Conservation (phyloP, 2,113 vertebrate genomes). For the Melanerpes formicivorus region DNA sequence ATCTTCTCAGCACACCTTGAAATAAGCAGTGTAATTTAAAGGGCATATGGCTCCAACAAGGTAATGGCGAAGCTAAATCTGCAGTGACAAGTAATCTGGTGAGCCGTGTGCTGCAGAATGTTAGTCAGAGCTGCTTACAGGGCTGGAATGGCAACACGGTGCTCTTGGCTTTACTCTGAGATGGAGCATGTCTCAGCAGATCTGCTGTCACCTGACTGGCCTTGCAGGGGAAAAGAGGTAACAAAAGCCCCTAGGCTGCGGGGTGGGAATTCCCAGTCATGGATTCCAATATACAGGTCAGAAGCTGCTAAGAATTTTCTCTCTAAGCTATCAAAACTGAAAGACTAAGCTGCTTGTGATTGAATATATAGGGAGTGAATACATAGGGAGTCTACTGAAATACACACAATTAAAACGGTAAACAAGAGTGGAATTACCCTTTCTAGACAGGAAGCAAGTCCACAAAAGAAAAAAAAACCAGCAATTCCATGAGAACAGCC, state of each 20-base stretch:
- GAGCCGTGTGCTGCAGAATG: neutral
- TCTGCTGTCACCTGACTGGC: neutral
- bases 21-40: neutral
- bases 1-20: neutral
- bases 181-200: neutral
- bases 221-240: slow-evolving; percentile 16
- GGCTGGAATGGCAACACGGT: neutral
- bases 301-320: neutral
- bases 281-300: neutral
- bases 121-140: slow-evolving; percentile 13
- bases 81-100: neutral
- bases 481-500: neutral
- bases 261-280: neutral
- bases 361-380: neutral
- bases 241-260: neutral
- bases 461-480: neutral
- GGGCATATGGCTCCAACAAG: neutral
- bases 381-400: neutral
- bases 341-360: neutral
- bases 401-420: neutral
- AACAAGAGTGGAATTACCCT: neutral
- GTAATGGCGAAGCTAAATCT: slow-evolving; percentile 21
- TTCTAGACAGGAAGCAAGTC: neutral
- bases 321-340: neutral
- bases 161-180: neutral